Percentiles rank a stretch among this genome's conserved stretches.
Conservation (phyloP, 2,888 invertebrate genomes). For the Ophion costatus region DNA sequence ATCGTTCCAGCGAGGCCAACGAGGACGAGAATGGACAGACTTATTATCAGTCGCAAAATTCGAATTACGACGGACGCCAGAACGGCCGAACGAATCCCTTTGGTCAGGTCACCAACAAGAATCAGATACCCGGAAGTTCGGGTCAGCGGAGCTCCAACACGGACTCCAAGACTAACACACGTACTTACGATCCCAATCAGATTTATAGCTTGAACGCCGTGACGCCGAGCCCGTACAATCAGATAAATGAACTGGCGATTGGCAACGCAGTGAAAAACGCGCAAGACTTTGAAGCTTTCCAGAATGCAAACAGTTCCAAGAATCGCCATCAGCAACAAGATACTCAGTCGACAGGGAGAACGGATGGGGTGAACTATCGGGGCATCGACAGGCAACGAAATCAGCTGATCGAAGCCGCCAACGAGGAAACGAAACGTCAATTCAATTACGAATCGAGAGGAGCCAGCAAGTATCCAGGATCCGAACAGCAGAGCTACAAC, state of each 20-base stretch:
- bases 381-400: constrained; percentile 70
- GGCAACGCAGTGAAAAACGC: constrained; percentile 53
- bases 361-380: constrained; percentile 70
- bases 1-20: constrained; percentile 73
- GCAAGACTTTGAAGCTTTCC: constrained; percentile 61
- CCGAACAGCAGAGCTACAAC: constrained; percentile 63
- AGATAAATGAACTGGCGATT: constrained; percentile 66
- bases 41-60: constrained; percentile 72
- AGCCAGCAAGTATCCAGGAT: constrained; percentile 66
- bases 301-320: constrained; percentile 59
- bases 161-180: constrained; percentile 66
- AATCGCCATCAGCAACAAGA: constrained; percentile 65
- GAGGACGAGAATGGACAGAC: constrained; percentile 65
- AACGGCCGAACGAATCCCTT: constrained; percentile 80
- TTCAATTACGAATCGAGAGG: constrained; percentile 69
- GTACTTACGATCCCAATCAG: constrained; percentile 70
- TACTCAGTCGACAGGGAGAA: constrained; percentile 40
- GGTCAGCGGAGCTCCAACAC: constrained; percentile 69
- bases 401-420: constrained; percentile 70
- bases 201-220: constrained; percentile 63
- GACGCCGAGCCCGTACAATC: constrained; percentile 62
- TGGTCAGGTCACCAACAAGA: constrained; percentile 72
- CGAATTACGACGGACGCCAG: constrained; percentile 79
- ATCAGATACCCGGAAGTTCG: constrained; percentile 70
- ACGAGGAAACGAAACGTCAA: constrained; percentile 70